Conservation (phyloP, 2,113 vertebrate species). For the Hemiprocne comata region DNA sequence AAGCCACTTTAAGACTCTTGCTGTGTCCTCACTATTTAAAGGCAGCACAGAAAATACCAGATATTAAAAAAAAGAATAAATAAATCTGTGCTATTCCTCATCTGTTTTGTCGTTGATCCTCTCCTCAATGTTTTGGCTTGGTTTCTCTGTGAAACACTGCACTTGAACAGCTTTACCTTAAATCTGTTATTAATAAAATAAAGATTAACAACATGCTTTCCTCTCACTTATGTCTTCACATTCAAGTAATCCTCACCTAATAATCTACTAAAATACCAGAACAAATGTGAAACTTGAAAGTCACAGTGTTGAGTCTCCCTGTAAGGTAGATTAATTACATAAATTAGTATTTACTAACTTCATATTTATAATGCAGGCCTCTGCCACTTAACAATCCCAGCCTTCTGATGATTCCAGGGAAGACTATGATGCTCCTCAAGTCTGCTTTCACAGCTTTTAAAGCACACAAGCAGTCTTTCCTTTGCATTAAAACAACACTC, state of each 20-base stretch:
- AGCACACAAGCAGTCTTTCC: not conserved
- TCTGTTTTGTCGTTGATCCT: not conserved
- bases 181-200: slow-evolving; percentile 9
- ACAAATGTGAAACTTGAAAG: not conserved
- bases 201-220: not conserved
- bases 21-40: not conserved
- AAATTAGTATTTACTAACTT: slow-evolving; percentile 31
- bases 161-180: slow-evolving; percentile 14
- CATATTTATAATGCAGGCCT: not conserved
- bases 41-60: not conserved
- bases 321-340: not conserved
- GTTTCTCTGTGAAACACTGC: not conserved
- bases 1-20: not conserved
- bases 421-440: not conserved
- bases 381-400: not conserved
- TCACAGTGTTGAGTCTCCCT: not conserved
- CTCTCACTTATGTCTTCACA: not conserved
- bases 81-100: not conserved
- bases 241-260: not conserved
- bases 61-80: not conserved
- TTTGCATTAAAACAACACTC: slow-evolving; percentile 30
- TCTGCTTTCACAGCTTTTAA: slow-evolving; percentile 36
- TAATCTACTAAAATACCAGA: not conserved
- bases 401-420: not conserved
- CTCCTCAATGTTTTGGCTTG: not conserved